Conservation (phyloP, 92 coral and sea anemone species). For the Porites lobata region DNA sequence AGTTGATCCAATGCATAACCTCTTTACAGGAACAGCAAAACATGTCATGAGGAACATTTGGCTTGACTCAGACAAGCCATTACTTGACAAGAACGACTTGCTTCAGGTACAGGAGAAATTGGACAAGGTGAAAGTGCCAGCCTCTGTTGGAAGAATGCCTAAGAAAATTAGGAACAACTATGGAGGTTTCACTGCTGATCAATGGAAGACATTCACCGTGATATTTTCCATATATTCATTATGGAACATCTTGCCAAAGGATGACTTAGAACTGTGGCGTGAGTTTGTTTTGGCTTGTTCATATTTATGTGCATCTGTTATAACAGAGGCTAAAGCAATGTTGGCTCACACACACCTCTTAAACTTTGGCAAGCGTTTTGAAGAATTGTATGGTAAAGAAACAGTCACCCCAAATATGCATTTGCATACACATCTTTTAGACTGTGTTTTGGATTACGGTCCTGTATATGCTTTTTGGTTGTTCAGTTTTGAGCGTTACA, state of each 20-base stretch:
- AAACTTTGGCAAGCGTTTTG: slow-evolving; percentile 52
- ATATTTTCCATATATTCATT: slow-evolving; percentile 63
- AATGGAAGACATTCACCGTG: slow-evolving; percentile 74
- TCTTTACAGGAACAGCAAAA: slow-evolving; percentile 83
- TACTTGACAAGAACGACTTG: slow-evolving; percentile 48
- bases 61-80: slow-evolving; percentile 53
- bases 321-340: slow-evolving; percentile 61
- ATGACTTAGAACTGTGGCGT: slow-evolving; percentile 73
- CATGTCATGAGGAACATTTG: slow-evolving; percentile 80
- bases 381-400: slow-evolving; percentile 66
- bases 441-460: slow-evolving; percentile 70
- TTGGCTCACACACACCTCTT: slow-evolving; percentile 56
- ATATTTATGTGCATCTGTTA: slow-evolving; percentile 49
- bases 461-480: slow-evolving; percentile 84
- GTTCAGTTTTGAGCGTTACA: slow-evolving; percentile 78
- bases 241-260: slow-evolving; percentile 45
- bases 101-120: slow-evolving; percentile 58
- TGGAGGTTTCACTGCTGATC: slow-evolving; percentile 86
- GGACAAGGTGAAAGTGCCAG: slow-evolving; percentile 70
- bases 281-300: slow-evolving; percentile 77
- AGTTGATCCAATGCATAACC: slow-evolving; percentile 81
- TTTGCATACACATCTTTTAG: slow-evolving; percentile 70
- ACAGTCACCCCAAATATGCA: slow-evolving; percentile 82
- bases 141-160: slow-evolving; percentile 79
- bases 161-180: slow-evolving; percentile 69